Evolutionary conservation across 2,113 vertebrate species (phyloP), one percentile per base, ranked within the genome.

Genomic region (Excalfactoria chinensis): DNA sequence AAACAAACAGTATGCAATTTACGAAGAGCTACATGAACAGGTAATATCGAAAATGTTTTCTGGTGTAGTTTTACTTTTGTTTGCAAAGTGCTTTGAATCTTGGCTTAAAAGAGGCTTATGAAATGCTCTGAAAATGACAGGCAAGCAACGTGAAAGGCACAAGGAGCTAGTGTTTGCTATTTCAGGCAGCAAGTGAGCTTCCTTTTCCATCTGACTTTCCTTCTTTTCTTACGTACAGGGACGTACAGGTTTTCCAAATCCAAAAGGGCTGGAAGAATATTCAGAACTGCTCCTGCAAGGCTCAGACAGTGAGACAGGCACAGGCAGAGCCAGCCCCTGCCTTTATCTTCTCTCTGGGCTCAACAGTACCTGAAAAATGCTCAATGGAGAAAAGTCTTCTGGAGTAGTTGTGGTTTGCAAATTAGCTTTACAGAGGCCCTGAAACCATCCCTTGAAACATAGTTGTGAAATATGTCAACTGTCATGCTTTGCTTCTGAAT

Each of bases 271-370:
- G 67, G 46, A 84, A 64, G 14, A 71, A 12, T 26, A 76, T 48
- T 13, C 22, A 73, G 5, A 22, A 34, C 26, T 32, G 30, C 37
- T 59, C 53, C 32, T 58, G 18, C 75, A 43, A 77, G 14, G 32
- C 0, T 2, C 35, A 37, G 1, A 5, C 43, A 43, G 37, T 0
- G 1, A 56, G 7, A 1, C 1, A 58, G 25, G 30, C 28, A 73
- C 22, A 51, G 25, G 46, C 16, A 56, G 6, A 82, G 40, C 14
- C 55, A 84, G 11, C 23, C 15, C 67, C 34, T 35, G 4, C 10
- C 48, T 41, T 58, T 14, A 59, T 71, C 63, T 80, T n/a, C 34
- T 77, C 56, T 13, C 22, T 71, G 18, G 48, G 2, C 13, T 63
- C 0, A 0, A 48, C 20, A 20, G 13, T 44, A 63, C 49, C 22